phyloP scores from a whole-genome alignment of 1,140 invertebrate genomes.

The Schlechtendalia chinensis region DNA sequence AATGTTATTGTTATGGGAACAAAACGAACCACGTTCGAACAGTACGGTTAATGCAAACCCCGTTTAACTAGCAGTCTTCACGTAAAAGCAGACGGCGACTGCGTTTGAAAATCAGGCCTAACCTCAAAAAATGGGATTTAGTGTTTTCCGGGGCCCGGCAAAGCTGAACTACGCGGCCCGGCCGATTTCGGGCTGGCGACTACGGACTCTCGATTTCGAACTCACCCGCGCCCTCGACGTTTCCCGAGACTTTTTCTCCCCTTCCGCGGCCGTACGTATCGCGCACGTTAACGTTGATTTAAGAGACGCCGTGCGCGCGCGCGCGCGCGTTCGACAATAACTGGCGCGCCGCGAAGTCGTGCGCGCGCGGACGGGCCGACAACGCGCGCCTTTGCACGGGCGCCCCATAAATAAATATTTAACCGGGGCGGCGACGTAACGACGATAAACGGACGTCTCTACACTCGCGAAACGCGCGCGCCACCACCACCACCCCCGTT shows the following conservation, averaged over 20 bases:
- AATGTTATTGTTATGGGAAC: too few relatives aligned
- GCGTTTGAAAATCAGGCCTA: too few relatives aligned
- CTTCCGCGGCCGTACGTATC: neutral
- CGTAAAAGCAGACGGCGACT: too few relatives aligned
- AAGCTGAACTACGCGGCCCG: too few relatives aligned
- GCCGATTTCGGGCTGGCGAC: too few relatives aligned
- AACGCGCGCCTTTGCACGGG: neutral
- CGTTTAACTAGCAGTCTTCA: too few relatives aligned
- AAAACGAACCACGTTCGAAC: too few relatives aligned
- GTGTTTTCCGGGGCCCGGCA: too few relatives aligned
- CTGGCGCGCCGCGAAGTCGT: slow-evolving; percentile 12
- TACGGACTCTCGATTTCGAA: too few relatives aligned
- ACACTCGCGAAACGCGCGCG: neutral
- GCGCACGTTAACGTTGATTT: slow-evolving; percentile 29
- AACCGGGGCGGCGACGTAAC: neutral
- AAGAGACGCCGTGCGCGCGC: neutral
- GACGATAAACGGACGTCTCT: slow-evolving; percentile 28
- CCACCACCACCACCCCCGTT: neutral
- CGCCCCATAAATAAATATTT: slow-evolving; percentile 49
- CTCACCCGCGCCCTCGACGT: neutral
- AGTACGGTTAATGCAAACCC: too few relatives aligned
- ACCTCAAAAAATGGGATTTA: too few relatives aligned
- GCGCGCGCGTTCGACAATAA: neutral
- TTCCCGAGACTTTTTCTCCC: neutral
- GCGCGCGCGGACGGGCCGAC: neutral